Evolutionary conservation across 2,797 vertebrate species (phyloP), one percentile per base, ranked within the genome.

Genomic region (Aulostomus chinensis): DNA sequence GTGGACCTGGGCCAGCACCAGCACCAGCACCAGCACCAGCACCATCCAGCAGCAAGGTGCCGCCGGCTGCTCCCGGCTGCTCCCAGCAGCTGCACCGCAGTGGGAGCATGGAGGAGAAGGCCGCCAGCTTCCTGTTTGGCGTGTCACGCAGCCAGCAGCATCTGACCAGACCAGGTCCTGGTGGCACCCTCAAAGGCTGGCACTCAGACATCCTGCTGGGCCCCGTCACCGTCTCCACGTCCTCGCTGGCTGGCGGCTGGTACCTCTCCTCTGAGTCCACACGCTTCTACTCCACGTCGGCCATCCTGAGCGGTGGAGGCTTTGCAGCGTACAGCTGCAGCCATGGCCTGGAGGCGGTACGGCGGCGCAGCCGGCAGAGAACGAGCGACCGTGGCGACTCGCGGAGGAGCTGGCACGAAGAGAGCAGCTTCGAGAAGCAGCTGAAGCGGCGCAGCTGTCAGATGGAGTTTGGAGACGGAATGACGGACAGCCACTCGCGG

Each of bases 351-450:
- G 83, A 90, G 9, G 90, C 92, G 0, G 95, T 96, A 59, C 92
- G 92, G 62, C 78, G 95, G 38, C 94, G 94, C 18, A 68, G 94
- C 47, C 82, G 94, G 32, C 90, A 89, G 10, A 88, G 92, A 61
- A 89, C 90, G 0, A 83, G 90, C 0, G 93, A 94, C 41, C 81
- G 87, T 0, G 93, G 94, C 0, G 95, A 94, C 88, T 97, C 95
- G 0, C 80, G 97, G 56, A 81, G 96, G 14, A 98, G 95, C 84
- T 98, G 97, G 96, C 97, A 98, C 0, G 97, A 98, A 31, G 97
- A 98, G 70, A 98, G 95, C 86, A 93, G 91, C 68, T 98, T 98
- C 0, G 97, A 99, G 71, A 99, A 99, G 91, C 96, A 98, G 86
- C 93, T 98, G 42, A 98, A 98, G 61, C 88, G 94, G 2, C 88